phyloP scores from a whole-genome alignment of 37 sponge, comb jelly and placozoan genomes.

The Cliona cf. orientalis region DNA sequence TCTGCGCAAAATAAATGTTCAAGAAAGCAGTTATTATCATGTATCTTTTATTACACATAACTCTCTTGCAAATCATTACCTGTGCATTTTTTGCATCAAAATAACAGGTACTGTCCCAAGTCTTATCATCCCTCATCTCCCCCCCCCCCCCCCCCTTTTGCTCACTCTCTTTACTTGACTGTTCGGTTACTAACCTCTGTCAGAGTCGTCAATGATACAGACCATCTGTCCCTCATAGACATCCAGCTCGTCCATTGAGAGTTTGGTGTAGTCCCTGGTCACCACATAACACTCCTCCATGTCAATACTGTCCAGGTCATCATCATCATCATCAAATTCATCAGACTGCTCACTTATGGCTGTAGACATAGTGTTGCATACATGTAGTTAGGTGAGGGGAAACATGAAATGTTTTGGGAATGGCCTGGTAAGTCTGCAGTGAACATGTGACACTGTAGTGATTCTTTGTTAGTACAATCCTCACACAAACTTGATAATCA shows the following conservation, averaged over 20 bases:
- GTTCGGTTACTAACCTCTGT: constrained; percentile 7
- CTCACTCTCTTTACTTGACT: not conserved
- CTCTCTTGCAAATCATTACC: not conserved
- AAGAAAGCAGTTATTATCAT: too few relatives aligned
- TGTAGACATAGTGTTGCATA: not conserved
- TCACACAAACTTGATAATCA: too few relatives aligned
- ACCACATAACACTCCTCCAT: constrained; percentile 46
- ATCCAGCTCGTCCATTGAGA: constrained; percentile 42
- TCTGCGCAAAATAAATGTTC: constrained; percentile 14
- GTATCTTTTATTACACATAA: constrained; percentile 3
- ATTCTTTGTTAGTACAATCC: too few relatives aligned
- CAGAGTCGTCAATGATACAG: constrained; percentile 57
- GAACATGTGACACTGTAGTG: too few relatives aligned
- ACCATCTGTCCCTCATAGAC: constrained; percentile 56
- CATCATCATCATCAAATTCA: not conserved
- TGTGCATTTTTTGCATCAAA: too few relatives aligned
- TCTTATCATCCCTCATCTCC: too few relatives aligned
- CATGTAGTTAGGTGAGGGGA: not conserved
- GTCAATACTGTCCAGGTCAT: constrained; percentile 3
- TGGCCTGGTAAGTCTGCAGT: too few relatives aligned
- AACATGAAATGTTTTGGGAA: too few relatives aligned
- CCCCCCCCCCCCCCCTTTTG: too few relatives aligned
- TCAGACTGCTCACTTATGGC: too few relatives aligned
- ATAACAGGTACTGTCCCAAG: not conserved
- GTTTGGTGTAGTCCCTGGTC: constrained; percentile 14